Evolutionary conservation across 2,797 vertebrate species (phyloP).

Genomic region (Pterois miles): DNA sequence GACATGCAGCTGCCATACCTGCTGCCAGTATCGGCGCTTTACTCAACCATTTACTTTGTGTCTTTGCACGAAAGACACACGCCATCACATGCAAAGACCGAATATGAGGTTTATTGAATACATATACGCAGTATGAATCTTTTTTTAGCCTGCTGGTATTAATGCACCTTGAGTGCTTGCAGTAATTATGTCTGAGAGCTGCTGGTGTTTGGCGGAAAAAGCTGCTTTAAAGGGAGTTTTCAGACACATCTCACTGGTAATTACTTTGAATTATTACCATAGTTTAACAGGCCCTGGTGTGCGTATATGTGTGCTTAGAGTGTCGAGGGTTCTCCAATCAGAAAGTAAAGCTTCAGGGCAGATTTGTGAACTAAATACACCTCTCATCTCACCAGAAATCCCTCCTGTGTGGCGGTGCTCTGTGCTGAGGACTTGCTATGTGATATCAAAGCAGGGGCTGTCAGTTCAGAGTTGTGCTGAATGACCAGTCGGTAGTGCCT

Average conservation of each 20-base stretch:
- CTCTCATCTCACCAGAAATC: neutral
- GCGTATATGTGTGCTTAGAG: constrained; percentile 9
- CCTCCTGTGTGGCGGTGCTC: neutral
- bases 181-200: constrained; percentile 60
- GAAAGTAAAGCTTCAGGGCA: constrained; percentile 31
- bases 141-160: constrained; percentile 29
- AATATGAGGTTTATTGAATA: neutral
- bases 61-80: constrained; percentile 12
- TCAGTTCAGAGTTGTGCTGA: constrained; percentile 37
- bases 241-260: constrained; percentile 42
- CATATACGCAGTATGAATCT: constrained; percentile 3
- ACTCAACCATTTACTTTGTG: constrained; percentile 34
- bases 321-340: neutral
- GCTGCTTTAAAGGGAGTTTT: constrained; percentile 57
- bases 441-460: constrained; percentile 25
- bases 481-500: constrained; percentile 55
- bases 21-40: constrained; percentile 61
- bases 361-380: constrained; percentile 28
- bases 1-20: constrained; percentile 76
- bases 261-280: constrained; percentile 57
- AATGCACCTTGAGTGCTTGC: constrained; percentile 55
- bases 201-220: constrained; percentile 55
- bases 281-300: constrained; percentile 13
- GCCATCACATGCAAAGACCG: neutral
- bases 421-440: constrained; percentile 3